These are phyloP conservation scores for Upupa epops DNA, from an alignment of 2,113 vertebrate species.

Conservation along the genomic window DNA sequence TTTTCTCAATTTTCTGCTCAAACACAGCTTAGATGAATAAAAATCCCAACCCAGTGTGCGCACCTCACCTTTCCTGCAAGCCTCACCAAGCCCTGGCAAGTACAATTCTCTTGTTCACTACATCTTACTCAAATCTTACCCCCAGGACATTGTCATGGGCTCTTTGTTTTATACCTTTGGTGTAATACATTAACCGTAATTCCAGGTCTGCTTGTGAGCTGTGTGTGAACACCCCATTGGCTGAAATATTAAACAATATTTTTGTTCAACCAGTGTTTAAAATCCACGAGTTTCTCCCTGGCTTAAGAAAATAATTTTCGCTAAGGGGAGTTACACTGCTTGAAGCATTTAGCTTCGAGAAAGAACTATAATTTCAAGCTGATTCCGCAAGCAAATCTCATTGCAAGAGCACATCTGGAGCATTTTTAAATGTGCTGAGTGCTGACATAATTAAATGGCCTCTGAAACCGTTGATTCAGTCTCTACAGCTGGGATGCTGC, in stretches of 20 bases:
- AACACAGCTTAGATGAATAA: background rate
- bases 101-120: background rate
- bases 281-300: background rate
- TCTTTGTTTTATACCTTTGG: background rate
- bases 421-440: conserved; percentile 37
- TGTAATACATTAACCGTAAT: background rate
- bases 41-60: too few species aligned
- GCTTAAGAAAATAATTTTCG: background rate
- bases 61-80: background rate
- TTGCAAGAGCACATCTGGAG: conserved; percentile 29
- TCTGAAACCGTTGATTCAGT: background rate
- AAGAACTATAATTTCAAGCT: conserved; percentile 7
- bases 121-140: background rate
- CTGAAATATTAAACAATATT: background rate
- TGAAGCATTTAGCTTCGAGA: conserved; percentile 5
- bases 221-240: background rate
- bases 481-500: background rate
- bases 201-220: fast-evolving
- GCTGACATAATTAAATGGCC: background rate
- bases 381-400: conserved; percentile 17
- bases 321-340: background rate
- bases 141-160: background rate
- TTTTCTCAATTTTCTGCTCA: background rate
- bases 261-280: background rate
- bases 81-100: background rate